Evolutionary conservation across 2,113 vertebrate genomes (phyloP).

Genomic region (Natator depressus): DNA sequence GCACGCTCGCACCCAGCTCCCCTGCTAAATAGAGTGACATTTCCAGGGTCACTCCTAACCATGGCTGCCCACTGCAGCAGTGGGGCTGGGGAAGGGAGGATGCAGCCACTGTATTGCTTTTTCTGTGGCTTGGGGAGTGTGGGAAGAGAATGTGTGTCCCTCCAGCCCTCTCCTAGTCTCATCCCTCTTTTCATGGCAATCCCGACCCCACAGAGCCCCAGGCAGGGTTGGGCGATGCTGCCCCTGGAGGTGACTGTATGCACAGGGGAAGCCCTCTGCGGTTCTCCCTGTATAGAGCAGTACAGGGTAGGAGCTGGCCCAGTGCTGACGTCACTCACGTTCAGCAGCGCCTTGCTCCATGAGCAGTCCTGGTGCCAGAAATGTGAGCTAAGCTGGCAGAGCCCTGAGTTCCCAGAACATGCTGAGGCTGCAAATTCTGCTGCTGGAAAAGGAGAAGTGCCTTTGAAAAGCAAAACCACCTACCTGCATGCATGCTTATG

Average conservation of each 20-base stretch:
- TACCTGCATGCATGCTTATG: background rate
- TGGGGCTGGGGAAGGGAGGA: background rate
- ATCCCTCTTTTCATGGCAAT: background rate
- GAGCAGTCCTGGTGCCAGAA: background rate
- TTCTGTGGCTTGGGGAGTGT: background rate
- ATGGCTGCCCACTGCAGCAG: background rate
- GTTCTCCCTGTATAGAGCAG: too few species aligned
- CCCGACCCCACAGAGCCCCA: background rate
- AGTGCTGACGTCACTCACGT: too few species aligned
- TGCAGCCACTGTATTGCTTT: background rate
- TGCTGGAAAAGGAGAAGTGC: background rate
- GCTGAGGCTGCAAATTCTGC: background rate
- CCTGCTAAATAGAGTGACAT: background rate
- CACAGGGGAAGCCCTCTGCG: too few species aligned
- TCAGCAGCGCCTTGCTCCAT: background rate
- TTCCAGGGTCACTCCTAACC: background rate
- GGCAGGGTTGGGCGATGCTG: background rate
- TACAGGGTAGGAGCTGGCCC: too few species aligned
- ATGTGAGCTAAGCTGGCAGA: background rate
- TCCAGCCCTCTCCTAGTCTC: background rate
- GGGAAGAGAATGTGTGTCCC: too few species aligned
- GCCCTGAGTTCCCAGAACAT: background rate
- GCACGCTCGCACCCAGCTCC: accelerated
- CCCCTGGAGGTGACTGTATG: background rate
- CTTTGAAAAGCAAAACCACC: background rate